Percentiles rank a stretch among this genome's conserved stretches.
These are phyloP conservation scores for Pao palembangensis DNA, from an alignment of 2,113 vertebrate species.

Conservation along the genomic window DNA sequence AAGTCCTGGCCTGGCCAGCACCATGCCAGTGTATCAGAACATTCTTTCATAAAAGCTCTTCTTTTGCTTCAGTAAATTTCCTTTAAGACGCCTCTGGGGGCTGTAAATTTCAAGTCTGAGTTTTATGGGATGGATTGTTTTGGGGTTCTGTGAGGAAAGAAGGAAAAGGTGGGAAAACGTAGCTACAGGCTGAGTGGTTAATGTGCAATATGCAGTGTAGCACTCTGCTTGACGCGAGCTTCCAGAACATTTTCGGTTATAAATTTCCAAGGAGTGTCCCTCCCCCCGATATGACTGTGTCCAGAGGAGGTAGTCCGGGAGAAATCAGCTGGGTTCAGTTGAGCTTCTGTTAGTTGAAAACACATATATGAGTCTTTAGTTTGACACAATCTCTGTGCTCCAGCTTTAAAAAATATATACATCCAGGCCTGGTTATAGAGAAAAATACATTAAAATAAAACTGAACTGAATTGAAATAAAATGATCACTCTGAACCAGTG, in stretches of 20 bases:
- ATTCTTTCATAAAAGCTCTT: slow-evolving; percentile 14
- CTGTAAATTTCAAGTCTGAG: slow-evolving; percentile 56
- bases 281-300: background rate
- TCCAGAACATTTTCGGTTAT: too few relatives aligned
- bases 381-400: slow-evolving; percentile 20
- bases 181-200: slow-evolving; percentile 42
- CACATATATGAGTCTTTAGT: slow-evolving; percentile 15
- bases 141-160: slow-evolving; percentile 59
- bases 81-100: slow-evolving; percentile 55
- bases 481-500: too few relatives aligned
- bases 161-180: slow-evolving; percentile 41
- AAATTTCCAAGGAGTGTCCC: slow-evolving; percentile 9
- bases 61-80: slow-evolving; percentile 55
- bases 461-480: too few relatives aligned
- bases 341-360: slow-evolving; percentile 22
- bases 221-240: too few relatives aligned
- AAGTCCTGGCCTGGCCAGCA: slow-evolving; percentile 33
- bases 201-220: too few relatives aligned
- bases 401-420: background rate
- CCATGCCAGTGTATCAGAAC: slow-evolving; percentile 44
- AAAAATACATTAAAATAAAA: background rate
- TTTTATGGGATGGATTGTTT: slow-evolving; percentile 65
- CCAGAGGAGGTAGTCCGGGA: slow-evolving; percentile 11
- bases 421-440: background rate
- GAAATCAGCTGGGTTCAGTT: slow-evolving; percentile 9